Evolutionary conservation across 2,113 vertebrate species (phyloP).

Genomic region (Mesembrinibis cayennensis): DNA sequence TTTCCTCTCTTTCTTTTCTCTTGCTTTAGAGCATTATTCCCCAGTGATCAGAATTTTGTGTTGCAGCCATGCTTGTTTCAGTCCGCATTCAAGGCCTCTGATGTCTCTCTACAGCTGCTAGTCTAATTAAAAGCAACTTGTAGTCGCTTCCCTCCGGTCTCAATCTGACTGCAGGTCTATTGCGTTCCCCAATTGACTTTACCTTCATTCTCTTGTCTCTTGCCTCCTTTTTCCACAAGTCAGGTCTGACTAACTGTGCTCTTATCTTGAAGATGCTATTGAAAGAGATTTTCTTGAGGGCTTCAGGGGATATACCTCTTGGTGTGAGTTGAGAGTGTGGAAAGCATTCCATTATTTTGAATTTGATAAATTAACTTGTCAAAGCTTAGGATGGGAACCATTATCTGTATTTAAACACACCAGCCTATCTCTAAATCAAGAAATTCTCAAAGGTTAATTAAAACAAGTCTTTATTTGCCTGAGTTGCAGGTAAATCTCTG

Average conservation of each 20-base stretch:
- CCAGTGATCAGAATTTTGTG: not conserved
- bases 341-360: not conserved
- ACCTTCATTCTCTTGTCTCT: not conserved
- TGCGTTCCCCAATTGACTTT: not conserved
- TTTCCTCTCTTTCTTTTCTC: not conserved
- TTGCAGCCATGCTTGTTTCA: not conserved
- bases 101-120: not conserved
- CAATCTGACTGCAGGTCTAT: not conserved
- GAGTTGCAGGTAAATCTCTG: not conserved
- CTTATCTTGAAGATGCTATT: not conserved
- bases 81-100: not conserved
- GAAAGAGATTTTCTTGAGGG: not conserved
- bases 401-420: not conserved
- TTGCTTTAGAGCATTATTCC: not conserved
- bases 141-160: not conserved
- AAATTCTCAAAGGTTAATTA: not conserved
- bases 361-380: not conserved
- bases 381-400: not conserved
- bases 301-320: not conserved
- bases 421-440: no score
- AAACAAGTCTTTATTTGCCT: not conserved
- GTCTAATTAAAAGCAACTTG: fast-evolving
- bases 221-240: not conserved
- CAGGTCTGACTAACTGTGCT: not conserved
- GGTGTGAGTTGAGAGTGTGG: not conserved